Conservation (phyloP, 2,113 vertebrate genomes). For the Hydropotes inermis region DNA sequence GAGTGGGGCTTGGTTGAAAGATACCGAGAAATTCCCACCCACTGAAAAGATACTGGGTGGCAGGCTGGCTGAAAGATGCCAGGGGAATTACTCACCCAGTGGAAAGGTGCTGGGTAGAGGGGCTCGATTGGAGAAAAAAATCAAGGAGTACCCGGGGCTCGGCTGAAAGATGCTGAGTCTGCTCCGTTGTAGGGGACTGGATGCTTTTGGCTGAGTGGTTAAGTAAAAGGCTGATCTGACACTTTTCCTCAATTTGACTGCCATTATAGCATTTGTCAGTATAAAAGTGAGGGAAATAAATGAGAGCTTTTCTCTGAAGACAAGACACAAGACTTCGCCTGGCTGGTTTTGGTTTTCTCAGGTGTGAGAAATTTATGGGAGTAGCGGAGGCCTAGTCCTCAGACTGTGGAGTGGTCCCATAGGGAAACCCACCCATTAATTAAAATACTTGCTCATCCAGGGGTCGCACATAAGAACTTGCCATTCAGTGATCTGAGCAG, state of each 20-base stretch:
- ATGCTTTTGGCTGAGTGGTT: background rate
- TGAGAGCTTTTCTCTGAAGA: background rate
- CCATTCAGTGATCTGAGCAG: background rate
- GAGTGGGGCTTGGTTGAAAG: background rate
- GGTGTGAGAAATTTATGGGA: background rate
- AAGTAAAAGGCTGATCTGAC: background rate
- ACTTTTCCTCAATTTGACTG: background rate
- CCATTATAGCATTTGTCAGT: background rate
- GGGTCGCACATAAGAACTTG: background rate
- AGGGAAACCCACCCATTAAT: background rate
- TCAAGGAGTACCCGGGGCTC: background rate
- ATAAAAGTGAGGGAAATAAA: background rate
- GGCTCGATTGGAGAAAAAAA: background rate
- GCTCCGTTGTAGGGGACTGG: background rate
- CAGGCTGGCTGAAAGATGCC: background rate
- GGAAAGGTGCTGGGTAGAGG: background rate
- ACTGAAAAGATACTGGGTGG: background rate
- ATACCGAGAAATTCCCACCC: background rate
- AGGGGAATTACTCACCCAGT: background rate
- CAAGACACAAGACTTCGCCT: background rate
- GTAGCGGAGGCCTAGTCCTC: background rate
- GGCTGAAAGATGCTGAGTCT: background rate
- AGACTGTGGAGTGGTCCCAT: accelerated
- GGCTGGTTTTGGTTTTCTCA: background rate
- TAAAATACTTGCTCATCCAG: background rate